Base-by-base conservation (phyloP, 2,113 vertebrate species). In the Aegithalos caudatus region DNA sequence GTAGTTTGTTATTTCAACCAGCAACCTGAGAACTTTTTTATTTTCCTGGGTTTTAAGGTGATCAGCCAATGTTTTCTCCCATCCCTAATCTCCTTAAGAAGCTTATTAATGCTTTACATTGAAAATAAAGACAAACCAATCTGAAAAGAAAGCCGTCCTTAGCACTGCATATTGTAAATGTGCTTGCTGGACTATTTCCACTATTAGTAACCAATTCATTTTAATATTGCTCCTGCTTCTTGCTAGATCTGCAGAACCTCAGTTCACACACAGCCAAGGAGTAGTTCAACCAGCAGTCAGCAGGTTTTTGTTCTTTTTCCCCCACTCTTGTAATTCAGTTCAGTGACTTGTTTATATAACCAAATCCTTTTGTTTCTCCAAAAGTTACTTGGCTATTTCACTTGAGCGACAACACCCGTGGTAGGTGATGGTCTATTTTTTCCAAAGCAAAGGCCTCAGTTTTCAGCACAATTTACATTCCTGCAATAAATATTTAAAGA, bases 401-500 rank as follows among this genome's bases (percentile, higher is more conserved):
- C 92, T 94, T 94, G 90, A 96, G 87, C 5, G 23, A 86, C 16
- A 65, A 89, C 90, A 74, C 92, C 84, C 78, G 1, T 90, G 60
- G 65, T 73, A 88, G 53, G 90, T 71, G 74, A 88, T 35, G 47
- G 80, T 84, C 88, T 92, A 29, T 1, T 84, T 95, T 93, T 97
- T 95, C 82, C 90, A 94, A 73, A 97, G 92, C 72, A 96, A 91
- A 92, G 76, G 51, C 92, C 62, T 97, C 96, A 57, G 82, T 82
- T 96, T 97, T 89, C 72, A 86, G 76, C 81, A 79, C 85, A 93
- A 97, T 97, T 97, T 97, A 97, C 94, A 94, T 96, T 96, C 81
- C 90, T 66, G 87, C 91, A 94, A 95, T 97, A 98, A 98, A 98
- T 97, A 98, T 98, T 97, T 98, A 95, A 97, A 97, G 93, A 81